A percentile compares a stretch with the other conserved stretches of the same genome.
Conservation (phyloP, 2,113 vertebrate genomes). For the Coracopsis vasa region DNA sequence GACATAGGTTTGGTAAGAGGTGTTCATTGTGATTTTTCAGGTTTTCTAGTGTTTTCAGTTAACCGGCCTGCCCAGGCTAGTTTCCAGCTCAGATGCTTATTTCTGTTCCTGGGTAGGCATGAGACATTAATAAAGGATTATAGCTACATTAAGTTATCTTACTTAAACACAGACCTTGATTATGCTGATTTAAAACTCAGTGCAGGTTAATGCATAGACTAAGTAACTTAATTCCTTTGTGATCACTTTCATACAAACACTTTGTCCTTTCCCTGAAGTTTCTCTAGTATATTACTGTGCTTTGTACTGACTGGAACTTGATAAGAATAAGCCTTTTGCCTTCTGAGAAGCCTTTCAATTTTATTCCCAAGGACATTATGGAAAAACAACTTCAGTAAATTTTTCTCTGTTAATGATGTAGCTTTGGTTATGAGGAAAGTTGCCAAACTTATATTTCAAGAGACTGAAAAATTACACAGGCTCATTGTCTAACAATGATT, state of each 20-base stretch:
- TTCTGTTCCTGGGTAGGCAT: not conserved
- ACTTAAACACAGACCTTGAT: constrained; percentile 3
- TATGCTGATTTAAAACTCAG: not conserved
- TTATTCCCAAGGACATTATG: not conserved
- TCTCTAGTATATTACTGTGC: not conserved
- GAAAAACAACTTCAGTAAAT: not conserved
- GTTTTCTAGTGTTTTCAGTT: not conserved
- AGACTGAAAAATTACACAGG: not conserved
- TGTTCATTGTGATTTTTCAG: not conserved
- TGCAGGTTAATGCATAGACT: not conserved
- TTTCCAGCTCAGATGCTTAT: not conserved
- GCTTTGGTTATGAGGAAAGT: not conserved
- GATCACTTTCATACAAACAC: not conserved
- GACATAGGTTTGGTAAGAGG: not conserved
- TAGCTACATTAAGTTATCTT: not conserved
- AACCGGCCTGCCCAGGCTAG: not conserved
- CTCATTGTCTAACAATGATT: not conserved
- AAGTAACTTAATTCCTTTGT: not conserved
- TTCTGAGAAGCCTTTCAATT: not conserved
- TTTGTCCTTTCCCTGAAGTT: not conserved
- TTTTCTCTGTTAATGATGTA: not conserved
- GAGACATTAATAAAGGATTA: not conserved
- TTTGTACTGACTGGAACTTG: not conserved
- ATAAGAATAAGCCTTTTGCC: not conserved
- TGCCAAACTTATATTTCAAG: not conserved